A percentile compares a stretch with the other conserved stretches of the same genome.
phyloP scores from a whole-genome alignment of 2,113 vertebrate genomes.

The Alectura lathami region DNA sequence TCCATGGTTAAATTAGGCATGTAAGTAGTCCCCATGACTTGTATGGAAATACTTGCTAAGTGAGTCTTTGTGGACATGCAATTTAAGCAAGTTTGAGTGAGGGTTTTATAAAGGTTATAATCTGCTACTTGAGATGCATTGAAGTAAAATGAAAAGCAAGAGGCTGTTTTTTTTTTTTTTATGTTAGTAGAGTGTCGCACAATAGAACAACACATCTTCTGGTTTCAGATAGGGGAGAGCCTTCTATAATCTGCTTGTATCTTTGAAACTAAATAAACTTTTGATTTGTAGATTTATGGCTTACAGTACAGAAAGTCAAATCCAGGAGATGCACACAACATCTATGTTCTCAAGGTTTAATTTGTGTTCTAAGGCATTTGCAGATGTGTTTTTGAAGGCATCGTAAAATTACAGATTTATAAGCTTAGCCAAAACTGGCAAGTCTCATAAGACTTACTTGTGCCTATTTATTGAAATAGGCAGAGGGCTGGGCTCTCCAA shows the following conservation, averaged over 20 bases:
- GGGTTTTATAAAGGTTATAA: background rate
- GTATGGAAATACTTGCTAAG: background rate
- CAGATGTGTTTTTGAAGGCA: background rate
- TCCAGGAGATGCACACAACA: background rate
- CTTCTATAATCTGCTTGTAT: background rate
- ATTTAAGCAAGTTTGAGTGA: background rate
- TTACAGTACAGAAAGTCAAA: background rate
- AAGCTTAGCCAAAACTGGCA: background rate
- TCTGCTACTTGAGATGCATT: background rate
- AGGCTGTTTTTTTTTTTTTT: background rate
- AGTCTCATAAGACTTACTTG: background rate
- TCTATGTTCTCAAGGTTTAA: background rate
- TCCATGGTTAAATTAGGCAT: background rate
- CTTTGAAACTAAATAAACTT: constrained; percentile 4
- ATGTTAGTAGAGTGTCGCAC: background rate
- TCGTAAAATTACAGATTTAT: background rate
- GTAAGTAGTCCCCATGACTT: background rate
- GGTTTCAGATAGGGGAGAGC: background rate
- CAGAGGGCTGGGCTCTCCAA: background rate
- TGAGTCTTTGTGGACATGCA: background rate
- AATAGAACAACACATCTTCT: background rate
- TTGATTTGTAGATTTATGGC: background rate
- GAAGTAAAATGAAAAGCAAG: constrained; percentile 1
- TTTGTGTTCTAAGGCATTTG: background rate
- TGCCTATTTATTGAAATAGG: background rate